phyloP scores from a whole-genome alignment of 2,113 vertebrate species.

The Chaetodon auriga region DNA sequence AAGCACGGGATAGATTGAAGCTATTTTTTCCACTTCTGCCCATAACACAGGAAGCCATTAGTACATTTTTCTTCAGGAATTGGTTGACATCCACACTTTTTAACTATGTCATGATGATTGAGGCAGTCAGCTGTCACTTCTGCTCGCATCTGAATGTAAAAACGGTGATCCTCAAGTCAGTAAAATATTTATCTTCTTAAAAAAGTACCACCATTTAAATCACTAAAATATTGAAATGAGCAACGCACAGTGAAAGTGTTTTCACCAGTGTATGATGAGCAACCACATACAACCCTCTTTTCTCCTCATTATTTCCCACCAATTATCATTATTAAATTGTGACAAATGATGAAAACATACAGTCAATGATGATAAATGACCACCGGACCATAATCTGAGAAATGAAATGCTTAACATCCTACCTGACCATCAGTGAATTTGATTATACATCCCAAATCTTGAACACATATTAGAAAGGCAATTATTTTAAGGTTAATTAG shows the following conservation, averaged over 20 bases:
- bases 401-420: constrained; percentile 23
- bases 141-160: constrained; percentile 24
- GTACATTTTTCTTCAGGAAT: constrained; percentile 14
- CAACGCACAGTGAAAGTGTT: background rate
- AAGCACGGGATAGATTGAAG: background rate
- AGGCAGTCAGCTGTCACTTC: constrained; percentile 41
- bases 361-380: constrained; percentile 32
- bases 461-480: background rate
- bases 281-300: background rate
- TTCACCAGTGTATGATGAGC: background rate
- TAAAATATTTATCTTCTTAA: constrained; percentile 44
- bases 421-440: constrained; percentile 38
- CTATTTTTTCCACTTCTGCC: constrained; percentile 5
- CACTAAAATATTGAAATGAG: constrained; percentile 33
- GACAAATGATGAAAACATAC: constrained; percentile 13
- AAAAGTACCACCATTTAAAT: constrained; percentile 5
- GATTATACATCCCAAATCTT: constrained; percentile 11
- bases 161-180: constrained; percentile 28
- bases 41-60: background rate
- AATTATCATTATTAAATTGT: constrained; percentile 5
- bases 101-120: background rate
- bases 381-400: background rate
- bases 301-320: background rate
- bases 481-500: constrained; percentile 49
- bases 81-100: constrained; percentile 23